These are phyloP conservation scores for Holothuria leucospilota DNA, from an alignment of 53 echinoderm and acorn worm species.

Conservation along the genomic window DNA sequence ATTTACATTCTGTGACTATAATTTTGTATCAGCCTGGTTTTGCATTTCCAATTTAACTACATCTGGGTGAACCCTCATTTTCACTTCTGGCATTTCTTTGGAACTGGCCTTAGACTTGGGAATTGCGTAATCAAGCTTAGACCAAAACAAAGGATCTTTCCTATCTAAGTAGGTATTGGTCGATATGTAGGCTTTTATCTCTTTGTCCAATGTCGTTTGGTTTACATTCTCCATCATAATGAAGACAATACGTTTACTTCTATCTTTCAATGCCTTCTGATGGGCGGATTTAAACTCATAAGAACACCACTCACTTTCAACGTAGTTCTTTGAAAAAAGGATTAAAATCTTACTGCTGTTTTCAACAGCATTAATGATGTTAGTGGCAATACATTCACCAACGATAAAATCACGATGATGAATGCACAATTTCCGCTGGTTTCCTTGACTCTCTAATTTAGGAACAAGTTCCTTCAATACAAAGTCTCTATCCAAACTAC, in stretches of 20 bases:
- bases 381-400: slow-evolving; percentile 7
- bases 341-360: slow-evolving; percentile 63
- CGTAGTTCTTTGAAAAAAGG: slow-evolving; percentile 63
- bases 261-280: slow-evolving; percentile 63
- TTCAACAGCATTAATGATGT: slow-evolving; percentile 56
- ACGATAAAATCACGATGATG: slow-evolving; percentile 65
- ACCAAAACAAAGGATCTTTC: slow-evolving; percentile 70
- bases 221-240: slow-evolving; percentile 69
- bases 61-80: too few relatives aligned
- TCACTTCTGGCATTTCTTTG: too few relatives aligned
- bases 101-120: background rate
- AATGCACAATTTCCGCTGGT: background rate
- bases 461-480: slow-evolving; percentile 64
- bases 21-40: too few relatives aligned
- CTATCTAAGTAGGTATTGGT: slow-evolving; percentile 74
- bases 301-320: slow-evolving; percentile 79
- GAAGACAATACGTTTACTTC: slow-evolving; percentile 60
- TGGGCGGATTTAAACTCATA: slow-evolving; percentile 77
- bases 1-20: too few relatives aligned
- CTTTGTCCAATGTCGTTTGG: slow-evolving; percentile 53
- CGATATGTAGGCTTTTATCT: slow-evolving; percentile 65
- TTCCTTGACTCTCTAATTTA: slow-evolving; percentile 63
- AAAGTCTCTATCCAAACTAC: slow-evolving; percentile 57
- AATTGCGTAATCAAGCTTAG: slow-evolving; percentile 67
- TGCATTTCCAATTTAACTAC: too few relatives aligned